Conservation (phyloP, 2,797 vertebrate species). For the Pelobates cultripes region DNA sequence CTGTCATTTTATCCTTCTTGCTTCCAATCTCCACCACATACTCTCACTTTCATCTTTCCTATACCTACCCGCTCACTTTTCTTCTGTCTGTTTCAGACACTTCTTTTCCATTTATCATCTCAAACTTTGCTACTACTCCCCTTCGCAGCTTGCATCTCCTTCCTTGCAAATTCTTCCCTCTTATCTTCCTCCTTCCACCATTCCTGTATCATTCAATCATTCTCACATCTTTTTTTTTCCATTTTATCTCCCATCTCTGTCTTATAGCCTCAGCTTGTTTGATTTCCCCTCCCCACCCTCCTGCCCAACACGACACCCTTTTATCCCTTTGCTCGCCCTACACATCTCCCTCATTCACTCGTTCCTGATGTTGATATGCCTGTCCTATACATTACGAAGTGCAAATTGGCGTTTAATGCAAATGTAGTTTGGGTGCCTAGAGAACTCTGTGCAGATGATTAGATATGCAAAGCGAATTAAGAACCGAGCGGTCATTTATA, state of each 20-base stretch:
- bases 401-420: slow-evolving; percentile 51
- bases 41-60: neutral
- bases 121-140: no score
- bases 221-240: neutral
- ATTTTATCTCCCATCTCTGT: neutral
- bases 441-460: slow-evolving; percentile 39
- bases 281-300: neutral
- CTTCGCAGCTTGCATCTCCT: neutral
- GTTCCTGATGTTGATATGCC: slow-evolving; percentile 13
- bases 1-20: neutral
- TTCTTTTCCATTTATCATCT: no score
- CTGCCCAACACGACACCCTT: neutral
- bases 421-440: slow-evolving; percentile 34
- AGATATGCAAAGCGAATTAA: slow-evolving; percentile 54
- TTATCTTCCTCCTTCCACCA: neutral
- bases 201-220: neutral
- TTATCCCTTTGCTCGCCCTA: neutral
- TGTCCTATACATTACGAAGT: slow-evolving; percentile 41
- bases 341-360: no score
- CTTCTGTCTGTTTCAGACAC: neutral
- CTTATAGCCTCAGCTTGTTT: neutral
- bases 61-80: neutral
- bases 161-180: neutral
- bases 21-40: no score
- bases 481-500: slow-evolving; percentile 47